Base-by-base conservation (phyloP, 1,140 invertebrate genomes). In the Stenopsyche tienmushanensis region DNA sequence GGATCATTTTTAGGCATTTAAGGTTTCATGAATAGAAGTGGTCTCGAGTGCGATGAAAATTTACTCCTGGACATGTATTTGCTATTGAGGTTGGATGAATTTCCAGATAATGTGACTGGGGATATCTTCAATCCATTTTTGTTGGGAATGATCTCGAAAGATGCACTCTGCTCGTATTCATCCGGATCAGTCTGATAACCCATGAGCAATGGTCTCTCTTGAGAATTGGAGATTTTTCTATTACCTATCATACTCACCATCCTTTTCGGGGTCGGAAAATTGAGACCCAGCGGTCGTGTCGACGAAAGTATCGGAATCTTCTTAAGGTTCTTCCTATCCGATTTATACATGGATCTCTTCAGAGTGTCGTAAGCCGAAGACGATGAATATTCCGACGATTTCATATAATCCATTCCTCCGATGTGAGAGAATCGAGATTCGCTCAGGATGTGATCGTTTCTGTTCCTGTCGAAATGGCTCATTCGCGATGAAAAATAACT, bases 81-180 rank as follows among this genome's bases (percentile, higher is more conserved):
- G 2, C 50, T 63, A 45, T 39, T 47, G 15, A 42, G 13, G 5
- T 45, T 45, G 34, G 13, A 18, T 18, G 23, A 24, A 20, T 21
- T 39, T 1, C 44, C 49, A 1, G 65, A 64, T 29, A 60, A 24
- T 15, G 24, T 59, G 1, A 71, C 63, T 18, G 69, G 69, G 9
- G 69, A 71, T 53, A 71, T 71, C 55, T 68, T 71, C 10, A 71
- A 29, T 18, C 69, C 69, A 52, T 65, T 71, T 50, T 71, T 71
- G 45, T 71, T 67, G 2, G 69, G 69, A 39, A 71, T 71, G 26
- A 71, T 71, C 44, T 65, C 69, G 41, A 71, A 71, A 2, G 65
- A 62, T 13, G 66, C 63, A 20, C 58, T 50, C 25, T 62, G 65
- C 42, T 71, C 69, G 34, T 24, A 59, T 10, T 71, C 69, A 49